Base-by-base conservation (phyloP, 2,797 vertebrate species). In the Knipowitschia caucasica region DNA sequence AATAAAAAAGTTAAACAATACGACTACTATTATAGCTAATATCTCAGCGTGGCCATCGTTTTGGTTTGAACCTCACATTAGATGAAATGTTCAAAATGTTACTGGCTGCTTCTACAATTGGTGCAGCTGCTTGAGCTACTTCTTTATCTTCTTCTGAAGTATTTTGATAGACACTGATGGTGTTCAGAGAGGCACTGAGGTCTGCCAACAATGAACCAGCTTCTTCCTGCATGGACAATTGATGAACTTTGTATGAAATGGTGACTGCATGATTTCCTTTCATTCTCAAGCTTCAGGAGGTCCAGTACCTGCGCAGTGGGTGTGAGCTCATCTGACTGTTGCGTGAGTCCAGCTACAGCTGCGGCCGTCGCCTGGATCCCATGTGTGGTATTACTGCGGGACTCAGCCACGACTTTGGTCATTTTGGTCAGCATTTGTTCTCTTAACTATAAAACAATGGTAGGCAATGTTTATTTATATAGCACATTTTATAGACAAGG, bases 101-200 rank as follows among this genome's bases (percentile, higher is more conserved):
- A 78, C 93, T 92, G 53, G 92, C 88, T 60, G 93, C 92, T 53
- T 86, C 89, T 47, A 98, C 86, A 4, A 98, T 85, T 17, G 90
- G 82, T 5, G 56, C 70, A 27, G 91, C 91, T 36, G 90, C 89
- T 38, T 81, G 69, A 27, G 86, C 78, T 60, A 82, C 87, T 77
- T 82, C 87, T 67, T 44, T 75, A 23, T 81, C 68, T 8, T 56
- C 77, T 8, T 56, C 76, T 15, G 50, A 53, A 24, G 75, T 58
- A 2, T 62, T 59, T 56, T 83, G 68, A 61, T 53, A 55, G 20
- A 63, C 12, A 2, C 61, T 92, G 44, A 89, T 72, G 25, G 69
- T n/a, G 7, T 89, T 75, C 70, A 96, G 86, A 54, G 90, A 91
- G 55, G 89, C 78, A 62, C 93, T 94, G 78, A 94, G 86, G 17